Base-by-base conservation (phyloP, 2,888 invertebrate species). In the Dinocampus coccinellae region DNA sequence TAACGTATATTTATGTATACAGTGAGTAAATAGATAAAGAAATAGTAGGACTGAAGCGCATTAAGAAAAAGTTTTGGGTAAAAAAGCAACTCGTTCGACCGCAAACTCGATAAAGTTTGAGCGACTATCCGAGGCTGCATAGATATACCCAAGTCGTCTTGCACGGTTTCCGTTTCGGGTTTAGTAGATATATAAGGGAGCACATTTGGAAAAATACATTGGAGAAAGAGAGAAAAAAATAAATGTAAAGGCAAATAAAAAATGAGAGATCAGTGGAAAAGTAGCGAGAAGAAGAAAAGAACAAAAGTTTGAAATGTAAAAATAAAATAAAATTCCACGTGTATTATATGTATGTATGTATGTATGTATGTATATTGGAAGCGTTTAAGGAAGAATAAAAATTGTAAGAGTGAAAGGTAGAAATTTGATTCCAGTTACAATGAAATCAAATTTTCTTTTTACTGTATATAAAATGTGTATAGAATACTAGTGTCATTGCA, bases 91-190 rank as follows among this genome's bases (percentile, higher is more conserved):
- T 82, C 79, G 79, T 75, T 81, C 80, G 81, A 80, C 82, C 83
- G 78, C 84, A 84, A 85, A 85, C 83, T 85, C 85, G 84, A 85
- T 85, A 83, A 86, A 85, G 82, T 85, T 85, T 82, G 76, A 79
- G 80, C 78, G 76, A 75, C 75, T 76, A 74, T 76, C 77, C 76
- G 75, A n/a, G 77, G 73, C 76, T 73, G 73, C 73, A 69, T 36
- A 58, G 72, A 70, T 72, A 63, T 73, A 70, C 55, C 7, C 47
- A 69, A 72, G 64, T 76, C 77, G 80, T 81, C 78, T 80, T 80
- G 79, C 80, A 76, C 78, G 76, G 80, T 78, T 82, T 83, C 81
- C 80, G 79, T 76, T 84, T 81, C 80, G 81, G 82, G 72, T 73
- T 16, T n/a, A 10, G 16, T 16, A 47, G 3, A 47, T 7, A 47